A percentile compares a stretch with the other conserved stretches of the same genome.
Conservation (phyloP, 2,797 vertebrate species). For the Alectoris magna region DNA sequence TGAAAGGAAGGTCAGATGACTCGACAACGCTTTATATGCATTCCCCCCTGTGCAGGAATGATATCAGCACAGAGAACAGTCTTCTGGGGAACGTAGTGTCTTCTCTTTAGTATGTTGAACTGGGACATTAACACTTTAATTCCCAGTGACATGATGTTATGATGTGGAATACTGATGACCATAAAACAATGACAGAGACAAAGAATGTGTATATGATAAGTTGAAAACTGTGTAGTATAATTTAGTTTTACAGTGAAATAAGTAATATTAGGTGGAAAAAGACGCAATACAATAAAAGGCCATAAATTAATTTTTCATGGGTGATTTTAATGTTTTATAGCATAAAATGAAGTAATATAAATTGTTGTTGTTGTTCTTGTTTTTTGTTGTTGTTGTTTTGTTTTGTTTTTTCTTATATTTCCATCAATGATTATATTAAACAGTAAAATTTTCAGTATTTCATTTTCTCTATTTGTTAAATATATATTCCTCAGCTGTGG, state of each 20-base stretch:
- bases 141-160: neutral
- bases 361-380: too few relatives aligned
- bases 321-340: neutral
- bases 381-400: too few relatives aligned
- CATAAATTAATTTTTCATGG: neutral
- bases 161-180: too few relatives aligned
- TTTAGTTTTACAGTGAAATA: neutral
- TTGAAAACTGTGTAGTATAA: neutral
- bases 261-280: accelerated
- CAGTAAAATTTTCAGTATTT: neutral
- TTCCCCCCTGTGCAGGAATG: too few relatives aligned
- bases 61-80: too few relatives aligned
- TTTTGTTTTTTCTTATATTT: too few relatives aligned
- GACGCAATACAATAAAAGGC: neutral
- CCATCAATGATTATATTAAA: neutral
- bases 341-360: neutral
- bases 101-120: too few relatives aligned
- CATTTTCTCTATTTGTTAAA: neutral
- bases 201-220: neutral
- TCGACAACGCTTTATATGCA: too few relatives aligned
- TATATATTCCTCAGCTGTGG: too few relatives aligned
- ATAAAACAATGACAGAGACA: neutral
- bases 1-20: too few relatives aligned
- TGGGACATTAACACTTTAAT: too few relatives aligned
- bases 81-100: too few relatives aligned